Conservation (phyloP, 2,888 invertebrate genomes). For the Scaptomyza flava region DNA sequence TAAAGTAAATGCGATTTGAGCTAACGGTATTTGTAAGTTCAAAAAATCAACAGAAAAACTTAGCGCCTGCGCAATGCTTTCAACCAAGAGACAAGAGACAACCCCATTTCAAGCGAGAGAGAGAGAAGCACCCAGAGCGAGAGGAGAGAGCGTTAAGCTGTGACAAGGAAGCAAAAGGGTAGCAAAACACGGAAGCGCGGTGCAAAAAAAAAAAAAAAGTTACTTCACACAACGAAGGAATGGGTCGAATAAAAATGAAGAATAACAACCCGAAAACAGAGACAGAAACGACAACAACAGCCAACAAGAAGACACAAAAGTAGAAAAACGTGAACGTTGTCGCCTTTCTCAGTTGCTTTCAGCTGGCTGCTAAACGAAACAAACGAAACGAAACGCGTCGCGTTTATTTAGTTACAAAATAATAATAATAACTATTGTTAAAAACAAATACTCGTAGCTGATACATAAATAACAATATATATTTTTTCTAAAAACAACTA, state of each 20-base stretch:
- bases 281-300: constrained; percentile 36
- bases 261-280: constrained; percentile 48
- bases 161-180: constrained; percentile 70
- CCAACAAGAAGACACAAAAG: constrained; percentile 6
- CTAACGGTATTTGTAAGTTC: constrained; percentile 45
- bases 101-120: constrained; percentile 18
- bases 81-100: constrained; percentile 17
- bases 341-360: constrained; percentile 48
- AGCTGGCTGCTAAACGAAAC: constrained; percentile 60
- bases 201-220: constrained; percentile 59
- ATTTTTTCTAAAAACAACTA: constrained; percentile 66
- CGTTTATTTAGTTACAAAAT: constrained; percentile 38
- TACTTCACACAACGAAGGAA: constrained; percentile 54
- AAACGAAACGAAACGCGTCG: constrained; percentile 62
- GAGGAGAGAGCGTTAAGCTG: constrained; percentile 13
- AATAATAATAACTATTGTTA: constrained; percentile 16
- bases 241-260: constrained; percentile 29
- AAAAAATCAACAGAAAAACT: constrained; percentile 21
- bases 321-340: constrained; percentile 18
- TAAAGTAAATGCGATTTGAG: background rate
- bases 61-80: constrained; percentile 45
- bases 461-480: constrained; percentile 41
- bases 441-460: constrained; percentile 19
- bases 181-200: constrained; percentile 76
- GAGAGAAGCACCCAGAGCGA: constrained; percentile 16